Conservation (phyloP, 2,888 invertebrate species). For the Cryptocephalus primarius region DNA sequence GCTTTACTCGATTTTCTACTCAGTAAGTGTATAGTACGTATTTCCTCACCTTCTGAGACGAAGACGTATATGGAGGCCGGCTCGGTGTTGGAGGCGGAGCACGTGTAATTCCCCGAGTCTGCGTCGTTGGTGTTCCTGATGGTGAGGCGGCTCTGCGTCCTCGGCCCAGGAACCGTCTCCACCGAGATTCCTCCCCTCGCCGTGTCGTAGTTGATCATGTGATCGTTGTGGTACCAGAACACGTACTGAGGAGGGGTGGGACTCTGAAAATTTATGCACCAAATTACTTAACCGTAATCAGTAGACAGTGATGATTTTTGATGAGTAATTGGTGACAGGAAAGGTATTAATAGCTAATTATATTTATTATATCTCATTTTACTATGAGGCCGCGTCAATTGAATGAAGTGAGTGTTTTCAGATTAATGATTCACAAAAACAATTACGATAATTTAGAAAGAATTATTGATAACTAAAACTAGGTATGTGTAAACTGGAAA, state of each 20-base stretch:
- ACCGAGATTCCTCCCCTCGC: conserved; percentile 72
- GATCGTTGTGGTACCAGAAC: conserved; percentile 91
- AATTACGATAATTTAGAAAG: too few relatives aligned
- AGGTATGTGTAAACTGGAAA: too few relatives aligned
- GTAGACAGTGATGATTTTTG: too few relatives aligned
- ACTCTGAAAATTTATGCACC: conserved; percentile 54
- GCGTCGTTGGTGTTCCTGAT: conserved; percentile 72
- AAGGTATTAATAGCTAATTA: too few relatives aligned
- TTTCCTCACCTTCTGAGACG: conserved; percentile 72
- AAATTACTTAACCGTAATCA: too few relatives aligned
- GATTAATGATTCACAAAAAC: too few relatives aligned
- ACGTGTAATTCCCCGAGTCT: conserved; percentile 87
- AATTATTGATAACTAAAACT: too few relatives aligned
- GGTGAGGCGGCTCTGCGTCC: conserved; percentile 75
- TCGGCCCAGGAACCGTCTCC: conserved; percentile 71
- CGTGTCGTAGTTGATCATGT: conserved; percentile 88
- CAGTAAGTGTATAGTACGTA: not conserved
- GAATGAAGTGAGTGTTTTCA: too few relatives aligned
- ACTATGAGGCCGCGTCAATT: too few relatives aligned
- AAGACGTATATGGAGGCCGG: conserved; percentile 82
- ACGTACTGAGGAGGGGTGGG: conserved; percentile 89
- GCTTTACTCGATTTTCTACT: too few relatives aligned
- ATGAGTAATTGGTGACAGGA: too few relatives aligned
- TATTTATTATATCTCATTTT: too few relatives aligned
- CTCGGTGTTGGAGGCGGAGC: conserved; percentile 81